Percentiles rank a stretch among this genome's conserved stretches.
Conservation (phyloP, 2,113 vertebrate species). For the Misgurnus anguillicaudatus region DNA sequence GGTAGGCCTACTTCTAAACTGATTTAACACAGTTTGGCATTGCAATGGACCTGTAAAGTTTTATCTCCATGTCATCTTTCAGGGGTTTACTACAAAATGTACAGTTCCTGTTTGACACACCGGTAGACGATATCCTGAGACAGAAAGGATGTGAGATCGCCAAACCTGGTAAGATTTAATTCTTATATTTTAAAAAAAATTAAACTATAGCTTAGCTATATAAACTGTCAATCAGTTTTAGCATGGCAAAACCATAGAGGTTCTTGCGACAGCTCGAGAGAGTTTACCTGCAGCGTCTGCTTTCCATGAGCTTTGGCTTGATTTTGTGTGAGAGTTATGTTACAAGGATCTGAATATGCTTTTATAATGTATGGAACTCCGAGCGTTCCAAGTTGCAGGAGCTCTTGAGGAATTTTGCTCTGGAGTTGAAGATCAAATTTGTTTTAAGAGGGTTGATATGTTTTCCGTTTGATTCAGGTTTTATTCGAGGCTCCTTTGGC, state of each 20-base stretch:
- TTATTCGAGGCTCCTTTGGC: slow-evolving; percentile 23
- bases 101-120: slow-evolving; percentile 83
- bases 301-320: background rate
- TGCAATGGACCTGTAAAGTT: background rate
- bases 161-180: slow-evolving; percentile 76
- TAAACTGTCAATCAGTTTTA: background rate
- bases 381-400: slow-evolving; percentile 16
- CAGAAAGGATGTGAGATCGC: slow-evolving; percentile 84
- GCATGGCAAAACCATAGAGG: background rate
- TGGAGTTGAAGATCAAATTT: slow-evolving; percentile 13
- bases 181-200: slow-evolving; percentile 8
- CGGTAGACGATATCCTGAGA: slow-evolving; percentile 84
- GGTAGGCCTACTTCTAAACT: background rate
- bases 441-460: slow-evolving; percentile 24
- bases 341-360: background rate
- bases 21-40: background rate
- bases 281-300: background rate
- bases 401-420: background rate
- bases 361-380: background rate
- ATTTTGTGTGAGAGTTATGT: background rate
- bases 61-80: slow-evolving; percentile 54
- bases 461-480: slow-evolving; percentile 38
- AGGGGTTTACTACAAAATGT: slow-evolving; percentile 96
- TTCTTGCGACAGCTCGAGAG: background rate
- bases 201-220: background rate